Base-by-base conservation (phyloP, 2,888 invertebrate species). In the Plebejus anna region DNA sequence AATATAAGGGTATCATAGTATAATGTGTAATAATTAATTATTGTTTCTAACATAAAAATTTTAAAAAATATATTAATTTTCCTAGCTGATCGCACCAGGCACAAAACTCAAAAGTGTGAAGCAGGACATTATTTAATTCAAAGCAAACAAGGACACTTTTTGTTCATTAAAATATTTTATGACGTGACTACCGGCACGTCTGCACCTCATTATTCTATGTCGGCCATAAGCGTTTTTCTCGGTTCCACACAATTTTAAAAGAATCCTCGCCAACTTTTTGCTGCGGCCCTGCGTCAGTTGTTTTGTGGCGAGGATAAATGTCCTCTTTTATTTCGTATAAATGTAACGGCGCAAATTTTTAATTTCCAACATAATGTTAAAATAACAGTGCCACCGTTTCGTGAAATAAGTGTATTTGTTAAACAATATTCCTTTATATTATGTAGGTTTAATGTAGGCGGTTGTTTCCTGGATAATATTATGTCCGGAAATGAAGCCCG, bases 241-340 rank as follows among this genome's bases (percentile, higher is more conserved):
- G 55, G 70, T 76, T 75, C 28, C 75, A 78, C 70, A 73, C 75
- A 75, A 59, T 71, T 55, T 55, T 51, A 75, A 76, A 76, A 75
- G 55, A 78, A 71, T 75, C 47, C 75, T 59, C 59, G 75, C 76
- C 76, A 55, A 76, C 70, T 70, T 71, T 77, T 75, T 57, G 75
- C 57, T 36, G 57, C 61, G 47, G 61, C 76, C 71, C 75, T 70
- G 75, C 71, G 47, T 78, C 70, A 76, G 75, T 78, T 78, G 71
- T 76, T 78, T 76, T 71, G 75, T 59, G 75, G 75, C 36, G 51
- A n/a, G 59, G 47, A 78, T 76, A 78, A 78, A 78, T 76, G 71
- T 71, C 51, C 77, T 70, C 59, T 75, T 78, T 73, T 76, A 77
- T 77, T 75, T 70, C 75, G 75, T 78, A 73, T 73, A 73, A 73